Evolutionary conservation across 92 coral and sea anemone genomes (phyloP).

Genomic region (Epizoanthus rinbou): DNA sequence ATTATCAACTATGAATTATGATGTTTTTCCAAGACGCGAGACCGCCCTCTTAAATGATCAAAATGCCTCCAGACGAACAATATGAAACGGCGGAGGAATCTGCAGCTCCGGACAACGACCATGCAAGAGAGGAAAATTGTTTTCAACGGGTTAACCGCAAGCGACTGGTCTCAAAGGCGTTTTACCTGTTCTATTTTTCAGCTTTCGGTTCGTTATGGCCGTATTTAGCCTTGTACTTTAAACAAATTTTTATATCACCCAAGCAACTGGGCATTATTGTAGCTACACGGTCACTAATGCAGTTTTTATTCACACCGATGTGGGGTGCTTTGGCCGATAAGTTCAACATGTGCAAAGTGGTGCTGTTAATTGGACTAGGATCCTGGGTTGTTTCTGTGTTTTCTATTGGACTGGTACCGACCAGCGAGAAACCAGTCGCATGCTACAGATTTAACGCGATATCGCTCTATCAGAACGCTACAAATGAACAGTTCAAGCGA

Average conservation of each 20-base stretch:
- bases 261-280: conserved; percentile 97
- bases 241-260: conserved; percentile 94
- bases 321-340: conserved; percentile 96
- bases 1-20: conserved; percentile 17
- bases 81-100: neutral
- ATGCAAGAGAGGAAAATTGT: conserved; percentile 43
- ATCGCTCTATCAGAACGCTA: conserved; percentile 62
- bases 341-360: conserved; percentile 86
- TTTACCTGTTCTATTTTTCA: conserved; percentile 94
- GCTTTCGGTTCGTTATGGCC: conserved; percentile 98
- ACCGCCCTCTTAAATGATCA: neutral
- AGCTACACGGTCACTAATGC: conserved; percentile 86
- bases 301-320: conserved; percentile 93
- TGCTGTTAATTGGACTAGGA: conserved; percentile 77
- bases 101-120: neutral
- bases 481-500: conserved; percentile 38
- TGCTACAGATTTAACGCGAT: conserved; percentile 81
- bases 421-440: conserved; percentile 78
- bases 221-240: conserved; percentile 92
- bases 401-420: conserved; percentile 84
- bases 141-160: conserved; percentile 76
- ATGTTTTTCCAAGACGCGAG: neutral
- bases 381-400: conserved; percentile 86
- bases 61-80: conserved; percentile 18
- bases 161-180: conserved; percentile 95